A percentile compares a stretch with the other conserved stretches of the same genome.
Conservation (phyloP, 2,113 vertebrate genomes). For the Sphaerodactylus townsendi region DNA sequence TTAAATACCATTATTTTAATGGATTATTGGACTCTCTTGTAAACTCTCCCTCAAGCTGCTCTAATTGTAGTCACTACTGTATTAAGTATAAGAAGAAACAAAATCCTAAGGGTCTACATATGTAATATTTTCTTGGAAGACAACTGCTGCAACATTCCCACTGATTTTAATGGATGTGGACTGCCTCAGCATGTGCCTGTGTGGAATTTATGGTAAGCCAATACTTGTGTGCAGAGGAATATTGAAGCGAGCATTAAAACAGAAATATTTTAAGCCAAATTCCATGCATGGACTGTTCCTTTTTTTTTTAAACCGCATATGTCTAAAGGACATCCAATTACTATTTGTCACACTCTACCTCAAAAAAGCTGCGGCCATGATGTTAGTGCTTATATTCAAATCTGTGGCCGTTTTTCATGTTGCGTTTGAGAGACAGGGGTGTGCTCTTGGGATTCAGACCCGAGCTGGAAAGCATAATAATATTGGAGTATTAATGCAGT, state of each 20-base stretch:
- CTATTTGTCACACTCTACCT: not conserved
- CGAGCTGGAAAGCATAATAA: not conserved
- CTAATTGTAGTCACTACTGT: not conserved
- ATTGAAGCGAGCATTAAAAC: not conserved
- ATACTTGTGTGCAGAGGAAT: slow-evolving; percentile 6
- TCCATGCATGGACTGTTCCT: not conserved
- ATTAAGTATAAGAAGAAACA: not conserved
- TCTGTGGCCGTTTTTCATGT: not conserved
- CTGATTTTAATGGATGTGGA: not conserved
- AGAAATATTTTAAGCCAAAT: slow-evolving; percentile 1
- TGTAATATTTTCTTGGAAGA: slow-evolving; percentile 14
- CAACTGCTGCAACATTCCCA: not conserved
- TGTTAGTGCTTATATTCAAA: not conserved
- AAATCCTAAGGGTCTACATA: not conserved
- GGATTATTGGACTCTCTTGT: no score
- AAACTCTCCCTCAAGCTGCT: no score
- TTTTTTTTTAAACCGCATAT: not conserved
- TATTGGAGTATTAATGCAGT: not conserved
- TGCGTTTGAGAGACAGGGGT: not conserved
- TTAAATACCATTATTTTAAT: not conserved
- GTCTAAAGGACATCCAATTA: not conserved
- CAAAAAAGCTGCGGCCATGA: not conserved
- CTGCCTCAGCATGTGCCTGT: not conserved
- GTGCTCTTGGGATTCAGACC: not conserved
- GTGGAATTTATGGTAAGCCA: slow-evolving; percentile 8